Base-by-base conservation (phyloP, 2,797 vertebrate species). In the Sphaeramia orbicularis region DNA sequence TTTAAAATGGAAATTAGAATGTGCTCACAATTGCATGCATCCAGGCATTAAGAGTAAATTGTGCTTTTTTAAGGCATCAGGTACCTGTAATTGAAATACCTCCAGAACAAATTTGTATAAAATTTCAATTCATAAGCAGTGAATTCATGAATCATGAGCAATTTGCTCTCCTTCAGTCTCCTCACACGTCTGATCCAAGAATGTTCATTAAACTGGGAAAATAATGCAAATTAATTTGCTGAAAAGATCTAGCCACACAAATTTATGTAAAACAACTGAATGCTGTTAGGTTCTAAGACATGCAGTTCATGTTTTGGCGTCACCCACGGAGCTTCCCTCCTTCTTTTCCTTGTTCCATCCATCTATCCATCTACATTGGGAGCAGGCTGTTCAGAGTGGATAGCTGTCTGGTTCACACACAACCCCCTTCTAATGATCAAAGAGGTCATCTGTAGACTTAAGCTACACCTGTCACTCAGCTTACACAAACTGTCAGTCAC, bases 391-490 rank as follows among this genome's bases (percentile, higher is more conserved):
- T 86, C 71, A 54, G 75, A 80, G 80, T 55, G 27, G 56, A 56
- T 68, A 74, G 67, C 84, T 84, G 80, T 84, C 83, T 76, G 74
- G 13, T 81, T 85, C 83, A 65, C 76, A 81, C 68, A 47, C 50
- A 53, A 32, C 59, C 77, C 11, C 63, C 36, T 76, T 73, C 78
- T 89, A 85, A 86, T 87, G 86, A 93, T 92, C 89, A 90, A 80
- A 90, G 84, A 86, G 87, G 88, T 89, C 89, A 87, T 77, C 90
- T 88, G 83, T 82, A 83, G 83, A 82, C 86, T 86, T 86, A 74
- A 82, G 80, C 79, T 87, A 67, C 80, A 85, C 77, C 81, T 85
- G 89, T 91, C 91, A 91, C 74, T 92, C 88, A 91, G 55, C 69
- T 61, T 40, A 51, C 60, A 55, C 74, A 45, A 66, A 61, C 81